phyloP scores from a whole-genome alignment of 2,113 vertebrate genomes.

The Campylorhamphus procurvoides region DNA sequence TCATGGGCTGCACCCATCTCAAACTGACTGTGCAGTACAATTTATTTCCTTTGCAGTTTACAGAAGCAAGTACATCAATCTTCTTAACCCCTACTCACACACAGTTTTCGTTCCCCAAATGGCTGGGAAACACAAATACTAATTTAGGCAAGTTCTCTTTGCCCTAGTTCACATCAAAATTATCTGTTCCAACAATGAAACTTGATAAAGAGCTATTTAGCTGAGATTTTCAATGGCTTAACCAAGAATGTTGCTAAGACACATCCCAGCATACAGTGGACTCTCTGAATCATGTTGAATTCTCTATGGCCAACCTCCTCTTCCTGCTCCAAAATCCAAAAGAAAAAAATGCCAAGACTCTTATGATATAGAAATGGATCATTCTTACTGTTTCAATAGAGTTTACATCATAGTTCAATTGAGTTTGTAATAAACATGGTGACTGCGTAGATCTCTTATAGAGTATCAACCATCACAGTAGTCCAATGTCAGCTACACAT shows the following conservation, averaged over 20 bases:
- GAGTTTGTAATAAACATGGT: neutral
- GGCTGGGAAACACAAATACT: neutral
- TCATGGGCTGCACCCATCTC: neutral
- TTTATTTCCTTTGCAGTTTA: neutral
- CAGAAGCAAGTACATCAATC: neutral
- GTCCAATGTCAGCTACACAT: neutral
- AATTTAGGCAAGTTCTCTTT: neutral
- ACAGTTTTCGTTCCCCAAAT: neutral
- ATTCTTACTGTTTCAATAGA: neutral
- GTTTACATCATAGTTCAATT: neutral
- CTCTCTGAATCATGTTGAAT: neutral
- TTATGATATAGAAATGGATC: neutral
- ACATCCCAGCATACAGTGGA: neutral
- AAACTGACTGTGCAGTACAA: neutral
- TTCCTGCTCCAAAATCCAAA: neutral
- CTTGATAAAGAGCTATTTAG: neutral
- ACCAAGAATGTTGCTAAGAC: neutral
- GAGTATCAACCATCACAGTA: neutral
- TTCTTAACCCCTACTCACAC: neutral
- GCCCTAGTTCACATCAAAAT: neutral
- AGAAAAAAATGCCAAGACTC: neutral
- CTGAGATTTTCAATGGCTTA: neutral
- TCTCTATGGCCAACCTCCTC: neutral
- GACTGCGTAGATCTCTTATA: no score
- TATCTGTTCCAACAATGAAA: neutral